Base-by-base conservation (phyloP, 2,888 invertebrate species). In the Ligdia adustata region DNA sequence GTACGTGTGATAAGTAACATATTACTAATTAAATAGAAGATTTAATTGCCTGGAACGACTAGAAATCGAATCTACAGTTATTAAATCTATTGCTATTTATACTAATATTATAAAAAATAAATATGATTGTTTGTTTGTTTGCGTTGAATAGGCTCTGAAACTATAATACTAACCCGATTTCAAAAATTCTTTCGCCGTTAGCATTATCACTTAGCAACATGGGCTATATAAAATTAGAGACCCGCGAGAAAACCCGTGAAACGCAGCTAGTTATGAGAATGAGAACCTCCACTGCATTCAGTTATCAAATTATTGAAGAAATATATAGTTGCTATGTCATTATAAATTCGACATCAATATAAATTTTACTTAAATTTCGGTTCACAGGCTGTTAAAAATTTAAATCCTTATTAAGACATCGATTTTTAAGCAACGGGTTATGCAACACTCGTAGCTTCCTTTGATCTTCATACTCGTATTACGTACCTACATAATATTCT, bases 381-480 rank as follows among this genome's bases (percentile, higher is more conserved):
- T 26, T 43, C 49, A 39, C 34, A 6, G 27, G 43, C 54, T 45
- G 37, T 48, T 43, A 40, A 43, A 48, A 32, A 43, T 48, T 41
- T 51, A 51, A 55, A 56, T 52, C 45, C 46, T 72, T 72, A 75
- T 79, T 66, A 72, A 78, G 73, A 77, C 74, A 73, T 78, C 72
- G 73, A 76, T 79, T 72, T 75, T 63, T n/a, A 54, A 55, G 57
- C 48, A 69, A 70, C 70, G 58, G 67, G 60, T 71, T 65, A 64
- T 55, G 62, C 57, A 66, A 71, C 66, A 65, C 62, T 62, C 62
- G 64, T 63, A 59, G 57, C 60, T 60, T 60, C 49, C 51, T 61
- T 61, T 64, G 69, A 71, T 72, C 60, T 63, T 49, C n/a, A n/a
- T n/a, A n/a, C n/a, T 48, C 52, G 52, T 71, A 70, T 74, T 67